A percentile compares a stretch with the other conserved stretches of the same genome.
Evolutionary conservation across 2,888 invertebrate genomes (phyloP).

Genomic region (Prostheceraeus crozeri): DNA sequence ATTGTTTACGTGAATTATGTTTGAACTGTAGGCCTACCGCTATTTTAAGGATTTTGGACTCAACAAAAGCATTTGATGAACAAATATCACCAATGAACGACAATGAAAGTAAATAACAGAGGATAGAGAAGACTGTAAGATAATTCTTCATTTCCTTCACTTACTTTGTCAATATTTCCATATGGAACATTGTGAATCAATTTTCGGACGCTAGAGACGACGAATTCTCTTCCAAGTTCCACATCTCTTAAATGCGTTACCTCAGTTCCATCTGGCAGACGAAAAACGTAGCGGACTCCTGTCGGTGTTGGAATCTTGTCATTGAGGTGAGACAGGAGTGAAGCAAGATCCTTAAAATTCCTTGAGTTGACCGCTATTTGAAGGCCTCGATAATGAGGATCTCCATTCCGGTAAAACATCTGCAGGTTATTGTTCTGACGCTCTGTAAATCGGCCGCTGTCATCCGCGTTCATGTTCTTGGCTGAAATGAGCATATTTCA

Average conservation of each 20-base stretch:
- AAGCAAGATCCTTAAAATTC: slow-evolving; percentile 76
- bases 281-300: slow-evolving; percentile 81
- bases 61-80: too few species aligned
- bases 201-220: slow-evolving; percentile 81
- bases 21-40: too few species aligned
- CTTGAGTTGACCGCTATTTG: slow-evolving; percentile 78
- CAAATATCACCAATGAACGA: too few species aligned
- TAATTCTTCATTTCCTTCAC: too few species aligned
- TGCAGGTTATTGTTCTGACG: too few species aligned
- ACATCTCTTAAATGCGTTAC: slow-evolving; percentile 61
- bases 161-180: slow-evolving; percentile 46
- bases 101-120: too few species aligned
- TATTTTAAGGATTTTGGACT: too few species aligned
- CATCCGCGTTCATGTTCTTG: too few species aligned
- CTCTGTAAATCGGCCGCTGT: too few species aligned
- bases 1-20: too few species aligned
- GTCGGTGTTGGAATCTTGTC: slow-evolving; percentile 76
- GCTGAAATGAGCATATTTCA: too few species aligned
- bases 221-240: slow-evolving; percentile 73
- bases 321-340: slow-evolving; percentile 75
- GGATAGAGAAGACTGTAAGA: too few species aligned
- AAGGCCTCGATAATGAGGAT: slow-evolving; percentile 79
- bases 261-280: slow-evolving; percentile 74
- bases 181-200: slow-evolving; percentile 43
- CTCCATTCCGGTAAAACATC: slow-evolving; percentile 87